Conservation (phyloP, 2,113 vertebrate species). For the Sarotherodon lohbergeri region DNA sequence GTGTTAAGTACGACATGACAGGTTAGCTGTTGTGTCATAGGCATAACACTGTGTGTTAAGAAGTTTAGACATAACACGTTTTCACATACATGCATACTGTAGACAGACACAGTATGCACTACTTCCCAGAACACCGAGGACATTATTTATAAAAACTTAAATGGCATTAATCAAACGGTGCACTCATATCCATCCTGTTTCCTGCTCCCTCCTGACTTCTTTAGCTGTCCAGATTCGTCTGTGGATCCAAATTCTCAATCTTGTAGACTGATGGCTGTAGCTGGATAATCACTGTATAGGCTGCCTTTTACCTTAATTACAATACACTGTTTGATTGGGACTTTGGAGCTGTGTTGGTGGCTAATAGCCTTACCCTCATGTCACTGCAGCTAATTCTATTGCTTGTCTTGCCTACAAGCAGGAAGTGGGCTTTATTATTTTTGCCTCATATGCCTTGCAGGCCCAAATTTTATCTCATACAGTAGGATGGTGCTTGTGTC, state of each 20-base stretch:
- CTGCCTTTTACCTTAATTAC: background rate
- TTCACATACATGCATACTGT: background rate
- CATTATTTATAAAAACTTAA: background rate
- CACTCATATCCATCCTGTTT: background rate
- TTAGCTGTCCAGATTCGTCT: background rate
- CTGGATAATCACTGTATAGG: background rate
- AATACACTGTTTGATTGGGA: background rate
- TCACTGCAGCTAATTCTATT: background rate
- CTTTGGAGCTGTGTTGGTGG: background rate
- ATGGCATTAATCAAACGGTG: background rate
- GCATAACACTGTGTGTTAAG: background rate
- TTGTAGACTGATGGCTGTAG: background rate
- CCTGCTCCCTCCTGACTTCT: background rate
- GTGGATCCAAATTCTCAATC: background rate
- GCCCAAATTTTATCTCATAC: background rate
- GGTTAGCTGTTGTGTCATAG: background rate
- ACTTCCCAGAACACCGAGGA: background rate
- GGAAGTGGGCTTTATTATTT: background rate
- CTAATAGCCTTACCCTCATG: background rate
- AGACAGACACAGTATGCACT: background rate
- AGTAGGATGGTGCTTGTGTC: background rate
- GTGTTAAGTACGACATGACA: background rate
- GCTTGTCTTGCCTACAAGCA: background rate
- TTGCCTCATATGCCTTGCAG: background rate
- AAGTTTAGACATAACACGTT: background rate